Evolutionary conservation across 2,113 vertebrate genomes (phyloP).

Genomic region (Phodopus roborovskii): DNA sequence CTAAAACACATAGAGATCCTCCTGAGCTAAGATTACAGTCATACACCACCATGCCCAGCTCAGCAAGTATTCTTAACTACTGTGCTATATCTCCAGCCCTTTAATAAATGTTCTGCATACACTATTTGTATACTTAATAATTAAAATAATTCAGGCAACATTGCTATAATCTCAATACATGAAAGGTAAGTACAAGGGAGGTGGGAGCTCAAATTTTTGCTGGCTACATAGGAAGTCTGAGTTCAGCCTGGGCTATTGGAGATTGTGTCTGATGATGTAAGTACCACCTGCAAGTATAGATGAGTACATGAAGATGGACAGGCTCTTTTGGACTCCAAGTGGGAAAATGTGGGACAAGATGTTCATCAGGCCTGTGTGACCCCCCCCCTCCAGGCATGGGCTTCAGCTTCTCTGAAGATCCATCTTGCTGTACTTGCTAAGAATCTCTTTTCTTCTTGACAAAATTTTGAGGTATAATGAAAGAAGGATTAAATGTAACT

Average conservation of each 20-base stretch:
- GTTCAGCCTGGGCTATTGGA: background rate
- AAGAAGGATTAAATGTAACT: background rate
- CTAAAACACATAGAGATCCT: background rate
- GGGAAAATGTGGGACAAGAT: rapidly evolving
- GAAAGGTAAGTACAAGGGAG: background rate
- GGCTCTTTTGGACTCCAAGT: rapidly evolving
- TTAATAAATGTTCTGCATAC: background rate
- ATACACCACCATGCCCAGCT: background rate
- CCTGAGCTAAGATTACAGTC: background rate
- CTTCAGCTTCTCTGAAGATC: too few relatives aligned
- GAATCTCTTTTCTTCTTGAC: background rate
- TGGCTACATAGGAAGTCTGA: background rate
- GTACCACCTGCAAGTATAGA: background rate
- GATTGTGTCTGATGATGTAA: background rate
- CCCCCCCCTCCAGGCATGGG: rapidly evolving
- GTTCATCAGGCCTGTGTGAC: background rate
- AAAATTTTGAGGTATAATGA: background rate
- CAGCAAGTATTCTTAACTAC: background rate
- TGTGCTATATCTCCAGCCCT: background rate
- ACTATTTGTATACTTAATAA: background rate
- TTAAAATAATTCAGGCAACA: background rate
- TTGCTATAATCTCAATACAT: background rate
- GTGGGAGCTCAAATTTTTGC: background rate
- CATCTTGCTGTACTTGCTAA: background rate
- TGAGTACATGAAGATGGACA: background rate